Conservation (phyloP, 2,888 invertebrate species). For the Busseola fusca region DNA sequence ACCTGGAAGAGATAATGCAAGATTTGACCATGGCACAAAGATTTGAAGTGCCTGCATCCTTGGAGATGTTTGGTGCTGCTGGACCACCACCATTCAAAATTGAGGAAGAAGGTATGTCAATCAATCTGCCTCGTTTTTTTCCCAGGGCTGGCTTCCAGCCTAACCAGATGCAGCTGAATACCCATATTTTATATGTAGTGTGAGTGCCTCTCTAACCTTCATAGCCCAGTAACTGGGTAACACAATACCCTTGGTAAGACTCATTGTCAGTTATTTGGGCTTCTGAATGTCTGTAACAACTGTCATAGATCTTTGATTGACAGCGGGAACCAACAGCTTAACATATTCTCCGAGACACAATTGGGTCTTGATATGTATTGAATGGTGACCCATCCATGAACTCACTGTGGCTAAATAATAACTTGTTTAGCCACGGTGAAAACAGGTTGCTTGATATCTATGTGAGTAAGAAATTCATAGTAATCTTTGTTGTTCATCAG, state of each 20-base stretch:
- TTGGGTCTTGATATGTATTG: neutral
- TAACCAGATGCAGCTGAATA: neutral
- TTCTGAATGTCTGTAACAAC: neutral
- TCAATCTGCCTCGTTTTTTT: neutral
- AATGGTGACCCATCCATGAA: neutral
- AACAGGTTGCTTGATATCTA: neutral
- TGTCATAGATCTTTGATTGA: too few relatives aligned
- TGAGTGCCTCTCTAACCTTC: too few relatives aligned
- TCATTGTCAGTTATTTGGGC: neutral
- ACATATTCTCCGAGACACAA: neutral
- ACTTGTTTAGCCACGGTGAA: neutral
- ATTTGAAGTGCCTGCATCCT: slow-evolving; percentile 66
- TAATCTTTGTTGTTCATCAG: neutral
- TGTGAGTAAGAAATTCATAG: neutral
- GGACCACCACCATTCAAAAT: slow-evolving; percentile 65
- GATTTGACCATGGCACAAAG: slow-evolving; percentile 77
- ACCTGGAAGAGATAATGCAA: slow-evolving; percentile 68
- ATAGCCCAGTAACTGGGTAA: neutral
- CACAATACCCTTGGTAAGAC: neutral
- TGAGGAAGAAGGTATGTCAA: slow-evolving; percentile 69
- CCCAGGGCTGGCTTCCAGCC: neutral
- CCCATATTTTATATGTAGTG: neutral
- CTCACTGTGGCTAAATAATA: neutral
- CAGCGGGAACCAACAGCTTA: neutral
- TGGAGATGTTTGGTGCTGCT: slow-evolving; percentile 50